Base-by-base conservation (phyloP, 2,888 invertebrate genomes). In the Netelia virgata region DNA sequence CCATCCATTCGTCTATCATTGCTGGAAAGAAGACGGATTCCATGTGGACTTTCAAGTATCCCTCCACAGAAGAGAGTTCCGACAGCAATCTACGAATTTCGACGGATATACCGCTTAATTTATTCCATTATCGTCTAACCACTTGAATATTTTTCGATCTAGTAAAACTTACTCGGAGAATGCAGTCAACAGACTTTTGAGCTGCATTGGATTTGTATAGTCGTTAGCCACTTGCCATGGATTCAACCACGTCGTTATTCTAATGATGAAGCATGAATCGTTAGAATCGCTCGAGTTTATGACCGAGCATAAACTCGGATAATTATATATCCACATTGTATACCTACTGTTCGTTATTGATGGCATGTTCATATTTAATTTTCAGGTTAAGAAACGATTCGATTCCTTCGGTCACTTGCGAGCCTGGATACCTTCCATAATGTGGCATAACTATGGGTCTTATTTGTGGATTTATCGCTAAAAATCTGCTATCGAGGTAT, bases 181-280 rank as follows among this genome's bases (percentile, higher is more conserved):
- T 1, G 94, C 94, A n/a, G 94, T 94, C 9, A 95, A 91, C 11
- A 96, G 94, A 53, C 94, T 94, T 82, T 96, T 95, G 3, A 96
- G 93, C 88, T 96, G 95, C 95, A 95, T 95, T 3, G 96, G 96
- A 88, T 95, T 96, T 0, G 96, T 96, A 89, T 95, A 96, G 85
- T 95, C 95, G 83, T 95, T 95, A 57, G 94, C 94, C n/a, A 96
- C 92, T 92, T 96, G 96, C 96, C 96, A 96, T 0, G 95, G 94
- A 91, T 96, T 96, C 92, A 96, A 93, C 96, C 96, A 97, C 0
- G 96, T 96, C 50, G 94, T 93, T 69, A 96, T 94, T 88, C 96
- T 96, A 90, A 28, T 92, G 59, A 50, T 0, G 50, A 66, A 36
- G 14, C n/a, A n/a, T n/a, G n/a, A n/a, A n/a, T n/a, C n/a, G n/a